Base-by-base conservation (phyloP, 2,797 vertebrate genomes). In the Tiaroga cobitis region DNA sequence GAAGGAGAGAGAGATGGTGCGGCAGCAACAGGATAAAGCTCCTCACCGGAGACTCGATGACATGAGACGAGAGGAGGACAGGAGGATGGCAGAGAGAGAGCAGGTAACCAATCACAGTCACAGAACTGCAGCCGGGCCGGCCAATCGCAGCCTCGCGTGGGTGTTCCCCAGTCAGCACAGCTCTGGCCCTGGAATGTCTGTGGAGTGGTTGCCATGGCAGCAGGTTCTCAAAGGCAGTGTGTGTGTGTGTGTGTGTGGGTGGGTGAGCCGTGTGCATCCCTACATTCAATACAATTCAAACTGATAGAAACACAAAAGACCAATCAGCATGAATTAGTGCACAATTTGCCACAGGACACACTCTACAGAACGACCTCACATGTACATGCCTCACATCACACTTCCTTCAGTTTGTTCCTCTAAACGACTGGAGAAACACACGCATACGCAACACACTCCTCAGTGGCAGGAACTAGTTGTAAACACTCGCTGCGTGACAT, bases 11-110 rank as follows among this genome's bases (percentile, higher is more conserved):
- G 97, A 97, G 90, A 96, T 97, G 93, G 95, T 96, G 92, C 96
- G 97, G 93, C 96, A 97, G 93, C 96, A 97, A 93, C 97, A 98
- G 91, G 97, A 98, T 91, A 98, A 98, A 90, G 97, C 97, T 91
- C 96, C 97, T 93, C 95, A 96, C 87, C 96, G 97, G 88, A 92
- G 97, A 86, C 93, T 97, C 13, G 97, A 98, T 87, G 97, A 98
- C 92, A 95, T 97, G 92, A 95, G 97, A 88, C 93, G 97, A 51
- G 97, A 98, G 92, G 97, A 98, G 91, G 97, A 97, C 88, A 93
- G 97, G 82, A 94, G 97, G 91, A 90, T 96, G 93, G 97, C 97
- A 0, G 97, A 98, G 91, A 95, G 97, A 49, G 97, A 98, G 93
- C 95, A 96, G 95, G 95, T 96, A 96, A 95, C 94, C 95, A 95